Conservation (phyloP, 2,888 invertebrate genomes). For the Orthosia incerta region DNA sequence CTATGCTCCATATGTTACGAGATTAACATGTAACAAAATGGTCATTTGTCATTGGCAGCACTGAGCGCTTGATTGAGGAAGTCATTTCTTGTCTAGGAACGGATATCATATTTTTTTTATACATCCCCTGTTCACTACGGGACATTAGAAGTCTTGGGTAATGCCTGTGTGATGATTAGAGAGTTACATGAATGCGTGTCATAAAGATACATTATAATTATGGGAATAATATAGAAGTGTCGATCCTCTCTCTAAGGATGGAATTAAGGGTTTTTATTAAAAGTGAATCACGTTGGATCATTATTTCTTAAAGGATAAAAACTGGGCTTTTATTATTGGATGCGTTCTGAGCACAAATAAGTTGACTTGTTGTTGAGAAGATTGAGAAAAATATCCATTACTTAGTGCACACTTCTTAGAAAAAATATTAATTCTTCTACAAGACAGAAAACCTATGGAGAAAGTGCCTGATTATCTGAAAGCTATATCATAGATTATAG, state of each 20-base stretch:
- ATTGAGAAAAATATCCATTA: not conserved
- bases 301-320: conserved; percentile 28
- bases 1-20: conserved; percentile 88
- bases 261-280: conserved; percentile 48
- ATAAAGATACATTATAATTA: conserved; percentile 60
- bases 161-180: conserved; percentile 79
- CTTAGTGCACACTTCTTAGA: not conserved
- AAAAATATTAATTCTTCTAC: conserved; percentile 9
- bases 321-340: conserved; percentile 10
- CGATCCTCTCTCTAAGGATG: conserved; percentile 45
- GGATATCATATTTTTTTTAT: conserved; percentile 89
- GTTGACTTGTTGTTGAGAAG: not conserved
- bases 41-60: conserved; percentile 88
- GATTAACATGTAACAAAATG: conserved; percentile 87
- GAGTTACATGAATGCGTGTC: conserved; percentile 70
- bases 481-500: conserved; percentile 16
- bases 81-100: conserved; percentile 88
- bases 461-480: not conserved
- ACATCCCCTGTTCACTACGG: conserved; percentile 79
- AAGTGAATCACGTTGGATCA: conserved; percentile 19
- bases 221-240: conserved; percentile 46
- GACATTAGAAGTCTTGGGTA: conserved; percentile 80
- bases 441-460: not conserved
- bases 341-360: conserved; percentile 1
- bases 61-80: conserved; percentile 89